Evolutionary conservation across 2,888 invertebrate genomes (phyloP).

Genomic region (Acanthopleura granulata): DNA sequence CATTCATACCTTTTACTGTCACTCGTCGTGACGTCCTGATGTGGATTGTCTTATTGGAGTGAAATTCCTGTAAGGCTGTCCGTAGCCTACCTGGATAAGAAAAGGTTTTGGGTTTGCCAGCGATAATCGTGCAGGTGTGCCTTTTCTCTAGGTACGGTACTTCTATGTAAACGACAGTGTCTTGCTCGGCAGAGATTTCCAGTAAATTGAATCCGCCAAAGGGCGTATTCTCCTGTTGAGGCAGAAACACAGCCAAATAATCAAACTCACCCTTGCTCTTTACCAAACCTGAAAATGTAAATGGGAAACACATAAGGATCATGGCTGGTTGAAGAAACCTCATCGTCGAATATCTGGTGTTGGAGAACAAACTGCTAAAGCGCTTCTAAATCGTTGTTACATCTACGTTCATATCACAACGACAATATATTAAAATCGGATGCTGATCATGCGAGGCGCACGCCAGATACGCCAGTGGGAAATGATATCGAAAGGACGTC

Average conservation of each 20-base stretch:
- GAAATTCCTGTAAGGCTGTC: not conserved
- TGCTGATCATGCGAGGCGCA: too few species aligned
- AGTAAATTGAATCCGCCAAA: not conserved
- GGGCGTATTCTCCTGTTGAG: not conserved
- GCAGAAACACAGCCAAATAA: constrained; percentile 2
- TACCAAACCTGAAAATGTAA: not conserved
- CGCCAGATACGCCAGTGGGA: too few species aligned
- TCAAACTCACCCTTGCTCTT: not conserved
- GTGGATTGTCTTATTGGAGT: not conserved
- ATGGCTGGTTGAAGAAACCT: too few species aligned
- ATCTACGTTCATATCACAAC: too few species aligned
- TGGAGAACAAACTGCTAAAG: too few species aligned
- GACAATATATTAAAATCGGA: too few species aligned
- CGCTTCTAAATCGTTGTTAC: too few species aligned
- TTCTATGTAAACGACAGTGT: not conserved
- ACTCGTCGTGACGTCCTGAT: not conserved
- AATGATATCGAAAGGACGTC: too few species aligned
- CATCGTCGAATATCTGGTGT: too few species aligned
- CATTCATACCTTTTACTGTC: not conserved
- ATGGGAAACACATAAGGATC: too few species aligned
- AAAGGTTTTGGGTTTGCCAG: not conserved
- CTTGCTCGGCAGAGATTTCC: not conserved
- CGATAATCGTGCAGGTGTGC: not conserved
- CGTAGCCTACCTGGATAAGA: not conserved
- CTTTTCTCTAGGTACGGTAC: not conserved